phyloP scores from a whole-genome alignment of 2,113 vertebrate genomes.

The Siniperca knerii region DNA sequence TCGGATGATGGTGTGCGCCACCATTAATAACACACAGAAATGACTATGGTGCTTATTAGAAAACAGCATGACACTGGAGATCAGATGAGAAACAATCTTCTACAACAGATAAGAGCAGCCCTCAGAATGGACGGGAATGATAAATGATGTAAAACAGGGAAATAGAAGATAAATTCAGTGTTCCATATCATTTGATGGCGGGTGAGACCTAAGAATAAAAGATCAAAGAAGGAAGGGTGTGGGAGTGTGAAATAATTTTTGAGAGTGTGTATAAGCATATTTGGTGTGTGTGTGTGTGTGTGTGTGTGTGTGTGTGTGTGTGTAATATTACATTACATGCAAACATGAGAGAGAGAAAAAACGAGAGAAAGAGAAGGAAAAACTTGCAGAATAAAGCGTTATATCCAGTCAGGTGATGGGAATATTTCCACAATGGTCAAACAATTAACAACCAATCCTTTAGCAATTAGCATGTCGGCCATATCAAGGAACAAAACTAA shows the following conservation, averaged over 20 bases:
- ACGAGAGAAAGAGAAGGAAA: background rate
- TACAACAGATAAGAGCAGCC: conserved; percentile 51
- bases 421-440: conserved; percentile 29
- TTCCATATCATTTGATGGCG: conserved; percentile 39
- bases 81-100: conserved; percentile 70
- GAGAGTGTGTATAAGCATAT: conserved; percentile 12
- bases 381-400: background rate
- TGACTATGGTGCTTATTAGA: conserved; percentile 74
- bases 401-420: conserved; percentile 6
- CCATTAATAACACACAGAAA: conserved; percentile 75
- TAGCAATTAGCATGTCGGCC: conserved; percentile 67
- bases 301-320: conserved; percentile 4
- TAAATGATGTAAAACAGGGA: conserved; percentile 63
- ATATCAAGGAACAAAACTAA: conserved; percentile 60
- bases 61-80: conserved; percentile 71
- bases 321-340: conserved; percentile 20
- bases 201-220: conserved; percentile 50
- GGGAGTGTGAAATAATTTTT: conserved; percentile 47
- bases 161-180: conserved; percentile 42
- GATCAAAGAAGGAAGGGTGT: conserved; percentile 55
- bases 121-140: conserved; percentile 44
- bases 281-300: conserved; percentile 16
- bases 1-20: conserved; percentile 14
- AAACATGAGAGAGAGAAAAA: conserved; percentile 17
- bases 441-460: conserved; percentile 54